Percentiles rank a stretch among this genome's conserved stretches.
Conservation (phyloP, 1,140 invertebrate species). For the Drosophila dunni region DNA sequence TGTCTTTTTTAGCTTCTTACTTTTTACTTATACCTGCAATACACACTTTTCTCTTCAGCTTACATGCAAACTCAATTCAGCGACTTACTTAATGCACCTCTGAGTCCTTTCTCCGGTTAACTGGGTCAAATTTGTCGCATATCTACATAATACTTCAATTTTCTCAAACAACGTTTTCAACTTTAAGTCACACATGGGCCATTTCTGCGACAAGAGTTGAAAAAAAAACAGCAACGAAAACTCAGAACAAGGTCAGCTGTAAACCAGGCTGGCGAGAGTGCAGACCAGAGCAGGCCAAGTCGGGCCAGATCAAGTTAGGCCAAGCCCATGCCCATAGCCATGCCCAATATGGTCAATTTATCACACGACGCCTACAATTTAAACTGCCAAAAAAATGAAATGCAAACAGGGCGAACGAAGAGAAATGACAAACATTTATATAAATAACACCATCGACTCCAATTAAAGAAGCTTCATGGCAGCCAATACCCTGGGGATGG, state of each 20-base stretch:
- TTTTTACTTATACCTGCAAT: slow-evolving; percentile 1
- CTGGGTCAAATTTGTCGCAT: slow-evolving; percentile 57
- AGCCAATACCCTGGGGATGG: slow-evolving; percentile 1
- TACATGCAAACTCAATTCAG: slow-evolving; percentile 12
- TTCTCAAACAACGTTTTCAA: slow-evolving; percentile 48
- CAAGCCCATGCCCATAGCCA: slow-evolving; percentile 24
- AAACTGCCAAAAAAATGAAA: slow-evolving; percentile 80
- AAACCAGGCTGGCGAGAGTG: slow-evolving; percentile 14
- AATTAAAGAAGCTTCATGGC: slow-evolving; percentile 68
- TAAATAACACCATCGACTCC: slow-evolving; percentile 82
- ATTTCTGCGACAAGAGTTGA: slow-evolving; percentile 41
- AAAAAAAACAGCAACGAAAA: slow-evolving; percentile 28
- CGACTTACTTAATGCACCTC: slow-evolving; percentile 3
- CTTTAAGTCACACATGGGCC: slow-evolving; percentile 60
- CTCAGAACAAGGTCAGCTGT: slow-evolving; percentile 68
- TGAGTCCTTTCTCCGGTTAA: slow-evolving; percentile 30
- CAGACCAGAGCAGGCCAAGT: slow-evolving; percentile 21
- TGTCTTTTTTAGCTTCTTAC: neutral
- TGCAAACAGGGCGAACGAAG: slow-evolving; percentile 76
- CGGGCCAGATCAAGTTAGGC: slow-evolving; percentile 13
- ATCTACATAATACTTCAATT: slow-evolving; percentile 47
- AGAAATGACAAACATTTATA: slow-evolving; percentile 83
- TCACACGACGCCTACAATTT: slow-evolving; percentile 77
- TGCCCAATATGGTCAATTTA: slow-evolving; percentile 66
- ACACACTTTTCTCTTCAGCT: neutral